A percentile compares a stretch with the other conserved stretches of the same genome.
Evolutionary conservation across 1,140 invertebrate species (phyloP).

Genomic region (Amphibalanus amphitrite): DNA sequence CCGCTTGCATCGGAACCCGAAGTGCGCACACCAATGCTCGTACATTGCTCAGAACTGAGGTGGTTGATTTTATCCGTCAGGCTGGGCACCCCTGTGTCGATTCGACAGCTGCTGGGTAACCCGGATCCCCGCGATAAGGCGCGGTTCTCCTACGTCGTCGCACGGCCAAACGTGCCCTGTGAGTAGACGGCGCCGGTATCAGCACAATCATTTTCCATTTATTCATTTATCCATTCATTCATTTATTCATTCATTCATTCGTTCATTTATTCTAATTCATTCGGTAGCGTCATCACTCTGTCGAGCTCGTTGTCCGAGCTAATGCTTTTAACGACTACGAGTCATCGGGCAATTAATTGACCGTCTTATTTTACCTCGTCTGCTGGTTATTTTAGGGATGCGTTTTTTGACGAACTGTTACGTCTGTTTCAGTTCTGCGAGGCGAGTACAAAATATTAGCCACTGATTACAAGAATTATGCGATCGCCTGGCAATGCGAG

Average conservation of each 20-base stretch:
- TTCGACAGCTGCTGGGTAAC: not conserved
- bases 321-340: not conserved
- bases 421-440: slow-evolving; percentile 11
- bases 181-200: not conserved
- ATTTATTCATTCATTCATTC: no score
- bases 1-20: no score
- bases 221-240: no score
- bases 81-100: not conserved
- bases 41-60: no score
- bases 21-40: no score
- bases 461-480: slow-evolving; percentile 16
- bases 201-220: not conserved
- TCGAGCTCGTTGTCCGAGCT: not conserved
- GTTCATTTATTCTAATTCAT: not conserved
- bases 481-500: slow-evolving; percentile 18
- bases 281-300: not conserved
- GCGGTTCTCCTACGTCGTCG: slow-evolving; percentile 11
- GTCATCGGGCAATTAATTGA: not conserved
- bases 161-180: slow-evolving; percentile 15
- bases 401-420: no score
- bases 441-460: slow-evolving; percentile 16
- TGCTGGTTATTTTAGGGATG: no score
- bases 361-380: no score
- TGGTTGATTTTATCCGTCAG: no score
- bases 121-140: slow-evolving; percentile 13